Evolutionary conservation across 2,113 vertebrate genomes (phyloP).

Genomic region (Scopus umbretta): DNA sequence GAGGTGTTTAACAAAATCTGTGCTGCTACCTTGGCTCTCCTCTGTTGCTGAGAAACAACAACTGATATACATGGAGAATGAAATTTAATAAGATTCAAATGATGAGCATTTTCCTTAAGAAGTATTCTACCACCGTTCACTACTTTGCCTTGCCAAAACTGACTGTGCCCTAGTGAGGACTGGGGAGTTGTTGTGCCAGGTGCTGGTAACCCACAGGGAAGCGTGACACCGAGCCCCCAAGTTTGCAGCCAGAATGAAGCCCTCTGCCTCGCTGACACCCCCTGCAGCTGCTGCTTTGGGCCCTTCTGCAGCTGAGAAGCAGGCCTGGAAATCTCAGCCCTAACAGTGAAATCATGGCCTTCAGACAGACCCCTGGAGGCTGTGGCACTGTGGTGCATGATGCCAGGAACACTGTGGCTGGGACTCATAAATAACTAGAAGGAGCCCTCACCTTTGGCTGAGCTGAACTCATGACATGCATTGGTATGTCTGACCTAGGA

Average conservation of each 20-base stretch:
- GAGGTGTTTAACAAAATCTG: background rate
- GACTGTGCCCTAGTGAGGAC: background rate
- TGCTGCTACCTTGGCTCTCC: background rate
- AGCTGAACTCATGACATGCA: rapidly evolving
- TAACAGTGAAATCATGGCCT: rapidly evolving
- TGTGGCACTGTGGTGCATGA: rapidly evolving
- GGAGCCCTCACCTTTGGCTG: background rate
- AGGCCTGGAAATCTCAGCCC: background rate
- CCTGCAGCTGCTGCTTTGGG: background rate
- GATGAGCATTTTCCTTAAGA: background rate
- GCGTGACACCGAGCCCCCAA: background rate
- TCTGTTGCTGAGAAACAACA: background rate
- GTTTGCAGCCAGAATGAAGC: background rate
- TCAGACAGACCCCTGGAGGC: background rate
- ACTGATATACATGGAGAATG: background rate
- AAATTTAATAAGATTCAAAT: background rate
- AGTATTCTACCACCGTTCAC: background rate
- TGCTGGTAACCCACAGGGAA: background rate
- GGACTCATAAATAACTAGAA: background rate
- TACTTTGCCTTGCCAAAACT: background rate
- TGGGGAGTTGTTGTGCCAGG: background rate
- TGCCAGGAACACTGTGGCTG: background rate
- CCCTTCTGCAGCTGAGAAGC: background rate
- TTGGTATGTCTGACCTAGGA: background rate
- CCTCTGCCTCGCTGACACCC: background rate